Evolutionary conservation across 2,888 invertebrate genomes (phyloP).

Genomic region (Nephrotoma flavescens): DNA sequence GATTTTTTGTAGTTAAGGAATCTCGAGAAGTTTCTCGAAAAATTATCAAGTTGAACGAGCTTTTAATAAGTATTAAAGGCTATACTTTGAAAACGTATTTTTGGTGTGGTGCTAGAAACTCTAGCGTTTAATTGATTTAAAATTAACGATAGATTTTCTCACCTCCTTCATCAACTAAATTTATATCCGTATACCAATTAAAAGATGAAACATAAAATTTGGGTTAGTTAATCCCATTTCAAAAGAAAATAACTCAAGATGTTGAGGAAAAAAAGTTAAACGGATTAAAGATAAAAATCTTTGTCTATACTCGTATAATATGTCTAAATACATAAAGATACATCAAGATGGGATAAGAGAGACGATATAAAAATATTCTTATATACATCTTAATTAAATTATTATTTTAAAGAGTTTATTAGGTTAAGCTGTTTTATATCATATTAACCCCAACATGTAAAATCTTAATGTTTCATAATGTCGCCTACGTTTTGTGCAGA

Average conservation of each 20-base stretch:
- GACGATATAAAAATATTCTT: not conserved
- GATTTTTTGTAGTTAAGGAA: not conserved
- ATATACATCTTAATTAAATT: not conserved
- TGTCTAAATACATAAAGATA: not conserved
- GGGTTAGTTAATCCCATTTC: not conserved
- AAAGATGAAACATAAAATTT: not conserved
- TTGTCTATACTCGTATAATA: not conserved
- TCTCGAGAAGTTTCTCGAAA: not conserved
- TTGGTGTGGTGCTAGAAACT: not conserved
- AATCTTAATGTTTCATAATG: not conserved
- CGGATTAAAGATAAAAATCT: not conserved
- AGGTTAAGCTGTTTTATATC: not conserved
- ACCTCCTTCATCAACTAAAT: not conserved
- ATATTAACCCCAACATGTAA: not conserved
- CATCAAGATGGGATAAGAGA: not conserved
- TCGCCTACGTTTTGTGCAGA: not conserved
- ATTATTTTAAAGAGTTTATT: not conserved
- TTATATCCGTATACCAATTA: not conserved
- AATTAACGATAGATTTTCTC: not conserved
- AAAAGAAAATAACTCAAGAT: not conserved
- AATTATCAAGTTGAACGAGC: not conserved
- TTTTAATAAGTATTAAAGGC: not conserved
- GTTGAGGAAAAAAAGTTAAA: not conserved
- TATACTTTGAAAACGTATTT: not conserved
- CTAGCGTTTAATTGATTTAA: not conserved